Conservation (phyloP, 2,888 invertebrate species). For the Clivina fossor region DNA sequence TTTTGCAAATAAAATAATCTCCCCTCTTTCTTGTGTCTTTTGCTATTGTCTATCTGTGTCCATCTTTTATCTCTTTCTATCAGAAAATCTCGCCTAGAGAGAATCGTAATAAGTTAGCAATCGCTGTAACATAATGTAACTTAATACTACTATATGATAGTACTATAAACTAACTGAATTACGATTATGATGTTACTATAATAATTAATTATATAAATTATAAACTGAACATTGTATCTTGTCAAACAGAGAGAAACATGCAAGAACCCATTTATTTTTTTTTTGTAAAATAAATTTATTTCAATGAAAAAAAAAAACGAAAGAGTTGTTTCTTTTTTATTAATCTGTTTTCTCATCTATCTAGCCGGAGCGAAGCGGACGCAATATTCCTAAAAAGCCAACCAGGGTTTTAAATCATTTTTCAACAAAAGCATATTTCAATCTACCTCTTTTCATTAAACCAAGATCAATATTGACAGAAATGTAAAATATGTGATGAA, state of each 20-base stretch:
- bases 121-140: constrained; percentile 28
- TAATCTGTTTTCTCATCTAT: no score
- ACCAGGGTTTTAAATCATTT: no score
- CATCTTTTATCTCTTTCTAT: constrained; percentile 2
- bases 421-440: no score
- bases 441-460: no score
- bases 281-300: constrained; percentile 32
- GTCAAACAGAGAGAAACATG: constrained; percentile 11
- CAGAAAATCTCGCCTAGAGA: not conserved
- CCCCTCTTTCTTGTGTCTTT: not conserved
- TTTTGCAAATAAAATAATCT: not conserved
- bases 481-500: no score
- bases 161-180: constrained; percentile 24
- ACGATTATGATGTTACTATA: constrained; percentile 19
- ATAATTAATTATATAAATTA: constrained; percentile 10
- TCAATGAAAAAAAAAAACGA: no score
- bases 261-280: constrained; percentile 22
- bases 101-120: constrained; percentile 5
- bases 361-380: no score
- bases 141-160: constrained; percentile 18
- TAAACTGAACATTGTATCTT: constrained; percentile 18
- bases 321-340: no score
- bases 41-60: not conserved
- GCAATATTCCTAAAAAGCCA: no score
- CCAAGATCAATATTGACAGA: no score